Evolutionary conservation across 2,888 invertebrate genomes (phyloP), one percentile per base, ranked within the genome.

Genomic region (Amblyjoppa fuscipennis): DNA sequence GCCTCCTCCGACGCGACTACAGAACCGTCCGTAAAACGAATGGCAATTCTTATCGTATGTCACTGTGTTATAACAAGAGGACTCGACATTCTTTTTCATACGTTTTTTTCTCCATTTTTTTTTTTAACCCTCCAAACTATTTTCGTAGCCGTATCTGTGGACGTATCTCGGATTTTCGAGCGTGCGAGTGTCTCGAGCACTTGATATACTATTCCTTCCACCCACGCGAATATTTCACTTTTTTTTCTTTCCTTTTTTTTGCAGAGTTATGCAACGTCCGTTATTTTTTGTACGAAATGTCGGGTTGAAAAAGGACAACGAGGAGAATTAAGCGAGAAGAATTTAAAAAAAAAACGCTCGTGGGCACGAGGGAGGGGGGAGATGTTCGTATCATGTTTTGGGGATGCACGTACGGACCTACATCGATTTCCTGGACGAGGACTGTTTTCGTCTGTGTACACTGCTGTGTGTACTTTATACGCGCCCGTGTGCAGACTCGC

Each of bases 371-470:
- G 16, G 16, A 53, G n/a, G n/a, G 53, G 16, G n/a, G 3, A 16
- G n/a, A 25, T 59, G 28, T 74, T 59, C 59, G 41, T 59, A 41
- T 74, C 25, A 41, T 41, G 16, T 45, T 74, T 61, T 16, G 28
- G 25, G 59, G 16, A 25, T 61, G 25, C 74, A 45, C 59, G 59
- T 45, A 49, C 45, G 20, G n/a, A 11, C 31, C 28, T 61, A 61
- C 28, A 74, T 74, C 74, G 74, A 74, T 74, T 64, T 64, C 31
- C 49, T 49, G 28, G 64, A 75, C 45, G 45, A 41, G 28, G 45
- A 71, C 49, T 49, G 31, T 45, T 45, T n/a, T 49, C n/a, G n/a
- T 64, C n/a, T 25, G 25, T 56, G 56, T 56, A 56, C 20, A 56
- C 7, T 13, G 3, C 59, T 28, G 13, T 25, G 28, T 59, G 20